phyloP scores from a whole-genome alignment of 2,797 vertebrate genomes.

The Coilia nasus region DNA sequence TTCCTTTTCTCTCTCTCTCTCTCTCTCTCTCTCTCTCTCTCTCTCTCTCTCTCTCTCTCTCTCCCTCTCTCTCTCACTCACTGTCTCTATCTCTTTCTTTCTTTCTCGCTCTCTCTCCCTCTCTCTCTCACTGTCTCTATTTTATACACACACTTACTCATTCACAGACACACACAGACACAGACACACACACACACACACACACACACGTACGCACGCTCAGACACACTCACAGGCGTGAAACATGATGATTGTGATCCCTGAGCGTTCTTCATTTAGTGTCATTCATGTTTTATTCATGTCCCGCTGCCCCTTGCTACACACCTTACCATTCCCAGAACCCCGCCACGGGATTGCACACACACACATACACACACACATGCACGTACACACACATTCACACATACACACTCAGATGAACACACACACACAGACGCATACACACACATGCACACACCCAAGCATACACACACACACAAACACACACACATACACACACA shows the following conservation, averaged over 20 bases:
- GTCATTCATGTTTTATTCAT: conserved; percentile 58
- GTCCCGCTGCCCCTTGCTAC: conserved; percentile 44
- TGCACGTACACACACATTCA: conserved; percentile 19
- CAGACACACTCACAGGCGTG: neutral
- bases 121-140: neutral
- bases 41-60: too few species aligned
- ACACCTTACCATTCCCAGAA: conserved; percentile 55
- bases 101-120: neutral
- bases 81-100: neutral
- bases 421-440: neutral
- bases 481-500: conserved; percentile 9
- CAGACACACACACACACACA: neutral
- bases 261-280: conserved; percentile 42
- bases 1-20: too few species aligned
- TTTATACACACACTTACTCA: neutral
- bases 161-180: neutral
- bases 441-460: conserved; percentile 38
- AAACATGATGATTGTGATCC: conserved; percentile 51
- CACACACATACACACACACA: neutral
- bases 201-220: conserved; percentile 38
- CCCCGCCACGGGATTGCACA: conserved; percentile 43
- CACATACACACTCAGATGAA: conserved; percentile 25
- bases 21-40: too few species aligned
- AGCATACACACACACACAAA: conserved; percentile 22
- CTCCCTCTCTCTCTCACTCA: neutral